Evolutionary conservation across 1,140 invertebrate species (phyloP).

Genomic region (Drosophila rhopaloa): DNA sequence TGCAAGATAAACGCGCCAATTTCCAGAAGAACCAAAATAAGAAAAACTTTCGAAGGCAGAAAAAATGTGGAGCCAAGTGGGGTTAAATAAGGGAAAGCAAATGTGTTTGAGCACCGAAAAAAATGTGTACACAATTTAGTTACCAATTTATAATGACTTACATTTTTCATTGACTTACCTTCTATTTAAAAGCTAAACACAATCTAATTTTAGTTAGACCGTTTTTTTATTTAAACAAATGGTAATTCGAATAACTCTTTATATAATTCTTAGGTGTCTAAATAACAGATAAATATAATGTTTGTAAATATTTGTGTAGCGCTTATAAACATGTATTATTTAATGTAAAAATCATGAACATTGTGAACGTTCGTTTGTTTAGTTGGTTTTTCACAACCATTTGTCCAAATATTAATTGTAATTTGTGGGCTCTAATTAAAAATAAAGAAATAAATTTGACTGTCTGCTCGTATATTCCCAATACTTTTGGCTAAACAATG

Average conservation of each 20-base stretch:
- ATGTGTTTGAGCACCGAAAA: neutral
- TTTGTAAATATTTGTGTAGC: too few relatives aligned
- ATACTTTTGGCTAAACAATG: neutral
- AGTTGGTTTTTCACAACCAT: too few relatives aligned
- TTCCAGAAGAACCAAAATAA: conserved; percentile 38
- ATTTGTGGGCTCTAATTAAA: neutral
- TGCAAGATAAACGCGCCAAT: conserved; percentile 68
- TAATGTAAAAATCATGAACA: too few relatives aligned
- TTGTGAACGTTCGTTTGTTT: too few relatives aligned
- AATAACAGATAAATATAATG: too few relatives aligned
- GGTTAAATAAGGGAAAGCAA: neutral
- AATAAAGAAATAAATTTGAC: neutral
- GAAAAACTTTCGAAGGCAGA: conserved; percentile 3
- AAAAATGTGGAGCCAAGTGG: conserved; percentile 1
- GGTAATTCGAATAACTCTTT: too few relatives aligned
- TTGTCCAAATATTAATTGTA: neutral
- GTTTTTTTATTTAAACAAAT: too few relatives aligned
- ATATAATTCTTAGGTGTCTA: too few relatives aligned
- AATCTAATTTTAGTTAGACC: too few relatives aligned
- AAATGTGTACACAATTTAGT: neutral
- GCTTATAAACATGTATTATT: too few relatives aligned
- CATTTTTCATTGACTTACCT: neutral
- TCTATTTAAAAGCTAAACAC: too few relatives aligned
- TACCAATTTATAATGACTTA: neutral
- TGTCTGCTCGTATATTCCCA: neutral